Evolutionary conservation across 1,140 invertebrate species (phyloP), one percentile per base, ranked within the genome.

Genomic region (Hycleus cichorii): DNA sequence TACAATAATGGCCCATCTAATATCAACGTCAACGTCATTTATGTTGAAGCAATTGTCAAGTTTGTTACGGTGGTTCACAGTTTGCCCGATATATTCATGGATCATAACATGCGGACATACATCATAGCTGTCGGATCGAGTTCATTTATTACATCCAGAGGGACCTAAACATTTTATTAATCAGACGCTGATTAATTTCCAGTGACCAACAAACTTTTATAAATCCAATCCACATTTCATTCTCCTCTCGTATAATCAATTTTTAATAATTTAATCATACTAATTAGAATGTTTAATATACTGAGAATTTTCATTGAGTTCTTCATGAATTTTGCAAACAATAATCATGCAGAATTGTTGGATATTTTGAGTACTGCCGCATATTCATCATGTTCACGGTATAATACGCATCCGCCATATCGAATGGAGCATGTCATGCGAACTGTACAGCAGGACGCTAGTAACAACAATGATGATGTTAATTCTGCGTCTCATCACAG

Each of bases 81-180:
- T 49, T 58, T 59, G 62, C 50, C 62, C 61, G 65, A 67, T 67
- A 64, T 65, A 67, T 67, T 65, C 65, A 65, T 65, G 65, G 63
- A 65, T 67, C 65, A 65, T 67, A 67, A 67, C 63, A 64, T 57
- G 60, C 63, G 60, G 59, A 62, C 63, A 67, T 67, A 67, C 59
- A 67, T 67, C 65, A 67, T 64, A 64, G 63, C 65, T 67, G 65
- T 67, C 65, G 60, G 47, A 59, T 59, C 51, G 57, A 56, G 59
- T 63, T 67, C 64, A 67, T 67, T 67, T 67, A 65, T 67, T 64
- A 67, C 58, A 51, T 51, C 42, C 61, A 62, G 56, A 48, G 63
- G 39, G 54, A 54, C 49, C 60, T 47, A 64, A 67, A 62, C 60
- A 54, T 64, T 64, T 62, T 63, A 64, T 67, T 62, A 64, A 64